Evolutionary conservation across 2,888 invertebrate genomes (phyloP).

Genomic region (Metopia argyrocephala): DNA sequence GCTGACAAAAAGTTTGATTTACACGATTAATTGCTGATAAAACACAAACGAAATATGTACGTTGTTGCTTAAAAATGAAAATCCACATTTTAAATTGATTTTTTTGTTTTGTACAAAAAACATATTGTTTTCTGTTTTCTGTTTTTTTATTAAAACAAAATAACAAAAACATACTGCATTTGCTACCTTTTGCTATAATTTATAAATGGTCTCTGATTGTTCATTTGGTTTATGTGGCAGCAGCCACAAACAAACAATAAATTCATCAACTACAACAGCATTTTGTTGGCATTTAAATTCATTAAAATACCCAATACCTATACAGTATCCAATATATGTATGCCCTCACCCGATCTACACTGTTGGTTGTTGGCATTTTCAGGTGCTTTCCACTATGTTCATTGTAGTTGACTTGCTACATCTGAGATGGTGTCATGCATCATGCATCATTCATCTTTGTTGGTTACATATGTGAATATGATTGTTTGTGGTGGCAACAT

Average conservation of each 20-base stretch:
- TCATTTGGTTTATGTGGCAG: conserved; percentile 21
- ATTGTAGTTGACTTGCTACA: background rate
- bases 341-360: conserved; percentile 21
- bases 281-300: conserved; percentile 43
- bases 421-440: conserved; percentile 4
- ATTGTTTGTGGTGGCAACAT: conserved; percentile 47
- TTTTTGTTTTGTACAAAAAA: background rate
- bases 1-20: conserved; percentile 77
- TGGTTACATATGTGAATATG: background rate
- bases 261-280: conserved; percentile 44
- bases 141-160: conserved; percentile 5
- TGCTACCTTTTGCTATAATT: conserved; percentile 22
- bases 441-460: background rate
- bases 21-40: conserved; percentile 77
- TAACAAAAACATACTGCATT: background rate
- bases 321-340: background rate
- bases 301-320: conserved; percentile 14
- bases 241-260: conserved; percentile 47
- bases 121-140: no score
- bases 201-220: conserved; percentile 26
- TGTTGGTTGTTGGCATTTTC: background rate
- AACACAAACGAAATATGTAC: conserved; percentile 64
- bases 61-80: conserved; percentile 40
- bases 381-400: background rate
- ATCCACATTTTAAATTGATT: conserved; percentile 7